Percentiles rank a stretch among this genome's conserved stretches.
Evolutionary conservation across 2,797 vertebrate genomes (phyloP).

Genomic region (Lates japonicus): DNA sequence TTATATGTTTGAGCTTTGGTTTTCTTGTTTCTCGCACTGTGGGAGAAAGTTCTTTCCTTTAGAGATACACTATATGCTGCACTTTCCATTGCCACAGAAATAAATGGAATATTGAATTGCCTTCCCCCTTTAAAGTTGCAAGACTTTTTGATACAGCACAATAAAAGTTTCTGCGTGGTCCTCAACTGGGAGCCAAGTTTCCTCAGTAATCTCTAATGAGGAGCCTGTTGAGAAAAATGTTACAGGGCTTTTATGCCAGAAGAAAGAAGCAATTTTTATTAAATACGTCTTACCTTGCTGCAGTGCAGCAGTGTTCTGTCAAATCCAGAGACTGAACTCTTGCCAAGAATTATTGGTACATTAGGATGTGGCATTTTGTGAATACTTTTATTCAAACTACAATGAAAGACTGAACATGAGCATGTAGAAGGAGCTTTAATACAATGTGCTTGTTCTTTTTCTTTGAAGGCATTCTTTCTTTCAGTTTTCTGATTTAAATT

Average conservation of each 20-base stretch:
- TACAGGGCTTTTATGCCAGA: conserved; percentile 47
- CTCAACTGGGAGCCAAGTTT: conserved; percentile 44
- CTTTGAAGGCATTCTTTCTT: neutral
- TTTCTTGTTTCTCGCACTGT: conserved; percentile 7
- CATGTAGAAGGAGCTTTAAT: neutral
- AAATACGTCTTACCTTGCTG: conserved; percentile 55
- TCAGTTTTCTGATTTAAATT: neutral
- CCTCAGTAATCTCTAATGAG: conserved; percentile 59
- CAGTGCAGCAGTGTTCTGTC: conserved; percentile 56
- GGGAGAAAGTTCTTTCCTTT: conserved; percentile 35
- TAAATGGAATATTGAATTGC: conserved; percentile 44
- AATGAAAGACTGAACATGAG: conserved; percentile 11
- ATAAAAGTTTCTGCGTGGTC: conserved; percentile 32
- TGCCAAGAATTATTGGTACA: conserved; percentile 40
- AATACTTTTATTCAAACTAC: conserved; percentile 24
- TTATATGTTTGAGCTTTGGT: conserved; percentile 5
- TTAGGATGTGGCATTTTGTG: conserved; percentile 44
- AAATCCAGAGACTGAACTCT: conserved; percentile 28
- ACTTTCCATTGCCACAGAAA: conserved; percentile 15
- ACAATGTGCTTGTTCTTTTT: neutral
- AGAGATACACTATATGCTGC: conserved; percentile 3
- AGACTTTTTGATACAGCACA: conserved; percentile 49
- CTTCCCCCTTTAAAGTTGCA: conserved; percentile 19
- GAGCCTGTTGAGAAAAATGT: conserved; percentile 57
- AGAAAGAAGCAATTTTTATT: conserved; percentile 54